Evolutionary conservation across 2,797 vertebrate genomes (phyloP), one percentile per base, ranked within the genome.

Genomic region (Odontamblyopus rebecca): DNA sequence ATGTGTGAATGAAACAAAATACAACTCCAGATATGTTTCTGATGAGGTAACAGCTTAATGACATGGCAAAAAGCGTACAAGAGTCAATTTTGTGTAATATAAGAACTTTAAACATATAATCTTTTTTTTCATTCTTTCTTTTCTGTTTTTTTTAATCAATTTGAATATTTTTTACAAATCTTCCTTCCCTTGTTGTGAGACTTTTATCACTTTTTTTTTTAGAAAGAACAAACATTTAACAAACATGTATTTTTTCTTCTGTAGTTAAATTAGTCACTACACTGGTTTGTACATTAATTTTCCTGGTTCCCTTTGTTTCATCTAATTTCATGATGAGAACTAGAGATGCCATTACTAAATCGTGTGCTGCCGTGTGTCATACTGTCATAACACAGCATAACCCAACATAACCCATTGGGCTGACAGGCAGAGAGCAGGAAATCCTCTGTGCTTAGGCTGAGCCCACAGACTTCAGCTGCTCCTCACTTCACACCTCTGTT

Each of bases 401-500:
- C 59, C 59, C 29, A 61, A 61, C 80, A 84, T 89, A 91, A 87
- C 89, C 80, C 86, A n/a, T 64, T 72, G 84, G 88, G 79, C 87
- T 85, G 84, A 85, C 81, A 82, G 81, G 80, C 64, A 83, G 83
- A 88, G 76, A 84, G 82, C 85, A 85, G 84, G 70, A 89, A 91
- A 92, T 90, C 87, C 86, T 86, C 76, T 79, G 67, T 88, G 84
- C 88, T 91, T 89, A 86, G 79, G 65, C 75, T 86, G 86, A 89
- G 86, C 87, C 81, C 82, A 84, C 76, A 85, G 85, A 88, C 86
- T 90, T 82, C 77, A 86, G 78, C 77, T 78, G 85, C 73, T 78
- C 54, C 89, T 90, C 82, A 89, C 79, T 88, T 44, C 85, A 90
- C 86, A 89, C 82, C 83, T 90, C 87, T 85, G 88, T 90, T 85